Evolutionary conservation across 1,140 invertebrate genomes (phyloP).

Genomic region (Archivesica marissinica): DNA sequence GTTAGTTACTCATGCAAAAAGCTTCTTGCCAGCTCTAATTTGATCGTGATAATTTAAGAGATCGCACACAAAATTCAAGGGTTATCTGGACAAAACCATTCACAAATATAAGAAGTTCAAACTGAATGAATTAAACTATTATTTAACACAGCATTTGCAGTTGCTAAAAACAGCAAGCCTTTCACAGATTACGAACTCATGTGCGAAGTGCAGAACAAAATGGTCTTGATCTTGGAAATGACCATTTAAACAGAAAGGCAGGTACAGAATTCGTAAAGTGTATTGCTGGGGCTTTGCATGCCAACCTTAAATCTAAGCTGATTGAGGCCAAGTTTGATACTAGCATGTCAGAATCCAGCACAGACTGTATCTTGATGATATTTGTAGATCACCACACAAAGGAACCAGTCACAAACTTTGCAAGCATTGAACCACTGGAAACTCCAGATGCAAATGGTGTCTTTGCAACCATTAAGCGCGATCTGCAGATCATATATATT

Average conservation of each 20-base stretch:
- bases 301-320: neutral
- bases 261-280: constrained; percentile 16
- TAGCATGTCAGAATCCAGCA: neutral
- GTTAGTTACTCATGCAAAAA: constrained; percentile 6
- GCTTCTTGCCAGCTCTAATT: constrained; percentile 6
- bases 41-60: neutral
- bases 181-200: constrained; percentile 11
- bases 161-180: constrained; percentile 7
- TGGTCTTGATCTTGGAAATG: constrained; percentile 9
- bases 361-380: neutral
- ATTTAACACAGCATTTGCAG: neutral
- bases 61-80: neutral
- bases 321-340: neutral
- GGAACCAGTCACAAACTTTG: neutral
- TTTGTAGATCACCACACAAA: neutral
- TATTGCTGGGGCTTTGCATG: neutral
- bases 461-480: constrained; percentile 1
- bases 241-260: constrained; percentile 40
- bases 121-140: constrained; percentile 27
- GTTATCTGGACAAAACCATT: neutral
- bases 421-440: constrained; percentile 3
- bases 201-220: constrained; percentile 13
- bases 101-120: constrained; percentile 21
- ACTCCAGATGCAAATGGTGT: constrained; percentile 33
- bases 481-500: constrained; percentile 2